Evolutionary conservation across 1,140 invertebrate genomes (phyloP).

Genomic region (Heliconius nattereri): DNA sequence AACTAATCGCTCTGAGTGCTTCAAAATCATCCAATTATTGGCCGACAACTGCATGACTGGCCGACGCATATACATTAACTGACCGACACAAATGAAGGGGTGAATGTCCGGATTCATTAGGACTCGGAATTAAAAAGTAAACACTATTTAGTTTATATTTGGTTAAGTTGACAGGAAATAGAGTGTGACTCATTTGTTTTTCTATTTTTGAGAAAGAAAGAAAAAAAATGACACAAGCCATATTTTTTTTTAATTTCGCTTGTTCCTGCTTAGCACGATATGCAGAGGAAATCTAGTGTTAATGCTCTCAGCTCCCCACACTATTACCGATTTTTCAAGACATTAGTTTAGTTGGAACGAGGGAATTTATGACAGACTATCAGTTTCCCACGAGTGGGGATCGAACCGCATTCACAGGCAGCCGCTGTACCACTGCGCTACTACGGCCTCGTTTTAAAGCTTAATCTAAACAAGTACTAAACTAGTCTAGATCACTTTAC

Average conservation of each 20-base stretch:
- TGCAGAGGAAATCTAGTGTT: too few species aligned
- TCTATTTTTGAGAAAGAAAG: background rate
- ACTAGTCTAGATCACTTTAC: background rate
- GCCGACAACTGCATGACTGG: constrained; percentile 31
- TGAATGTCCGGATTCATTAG: constrained; percentile 20
- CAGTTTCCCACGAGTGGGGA: background rate
- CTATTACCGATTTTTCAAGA: too few species aligned
- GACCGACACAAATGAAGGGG: constrained; percentile 17
- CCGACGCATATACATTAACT: constrained; percentile 26
- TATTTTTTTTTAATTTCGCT: too few species aligned
- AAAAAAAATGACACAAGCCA: background rate
- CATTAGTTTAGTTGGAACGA: too few species aligned
- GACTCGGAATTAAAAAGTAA: background rate
- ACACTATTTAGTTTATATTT: background rate
- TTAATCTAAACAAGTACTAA: background rate
- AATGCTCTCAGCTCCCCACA: too few species aligned
- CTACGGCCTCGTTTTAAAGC: background rate
- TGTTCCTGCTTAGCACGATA: too few species aligned
- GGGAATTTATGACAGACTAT: too few species aligned
- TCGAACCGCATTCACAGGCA: too few species aligned
- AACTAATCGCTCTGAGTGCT: constrained; percentile 66
- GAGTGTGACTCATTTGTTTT: background rate
- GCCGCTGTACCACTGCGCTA: too few species aligned
- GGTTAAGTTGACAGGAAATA: background rate
- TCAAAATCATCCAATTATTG: constrained; percentile 69